Conservation (phyloP, 2,113 vertebrate species). For the Rhagologus leucostigma region DNA sequence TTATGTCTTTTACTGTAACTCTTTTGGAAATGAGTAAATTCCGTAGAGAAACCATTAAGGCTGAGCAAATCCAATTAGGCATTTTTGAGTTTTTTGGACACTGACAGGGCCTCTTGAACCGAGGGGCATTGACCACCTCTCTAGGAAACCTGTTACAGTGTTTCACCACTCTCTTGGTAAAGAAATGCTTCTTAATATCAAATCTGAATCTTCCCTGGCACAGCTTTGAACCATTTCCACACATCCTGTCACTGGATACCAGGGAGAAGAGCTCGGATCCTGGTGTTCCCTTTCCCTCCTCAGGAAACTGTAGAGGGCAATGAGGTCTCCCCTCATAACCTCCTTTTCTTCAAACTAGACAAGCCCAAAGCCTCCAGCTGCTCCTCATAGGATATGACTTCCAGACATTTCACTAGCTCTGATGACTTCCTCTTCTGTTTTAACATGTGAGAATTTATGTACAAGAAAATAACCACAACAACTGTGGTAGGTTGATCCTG, state of each 20-base stretch:
- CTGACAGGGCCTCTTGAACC: background rate
- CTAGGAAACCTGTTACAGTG: background rate
- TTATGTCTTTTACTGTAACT: background rate
- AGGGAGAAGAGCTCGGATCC: background rate
- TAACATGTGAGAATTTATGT: background rate
- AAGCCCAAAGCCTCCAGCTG: background rate
- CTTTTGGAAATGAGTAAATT: background rate
- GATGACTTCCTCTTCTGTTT: background rate
- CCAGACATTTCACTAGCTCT: background rate
- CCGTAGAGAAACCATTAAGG: background rate
- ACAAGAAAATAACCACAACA: background rate
- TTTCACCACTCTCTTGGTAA: background rate
- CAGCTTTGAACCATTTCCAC: background rate
- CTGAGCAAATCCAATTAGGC: background rate
- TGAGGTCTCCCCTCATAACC: background rate
- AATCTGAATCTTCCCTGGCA: background rate
- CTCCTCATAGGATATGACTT: background rate
- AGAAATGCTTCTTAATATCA: background rate
- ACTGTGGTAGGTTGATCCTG: background rate
- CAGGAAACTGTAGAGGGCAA: background rate
- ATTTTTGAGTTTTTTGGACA: background rate
- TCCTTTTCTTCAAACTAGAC: background rate
- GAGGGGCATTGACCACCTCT: background rate
- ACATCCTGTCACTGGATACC: rapidly evolving
- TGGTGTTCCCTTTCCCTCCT: background rate